Conservation (phyloP, 1,140 invertebrate genomes). For the Drosophila repleta region DNA sequence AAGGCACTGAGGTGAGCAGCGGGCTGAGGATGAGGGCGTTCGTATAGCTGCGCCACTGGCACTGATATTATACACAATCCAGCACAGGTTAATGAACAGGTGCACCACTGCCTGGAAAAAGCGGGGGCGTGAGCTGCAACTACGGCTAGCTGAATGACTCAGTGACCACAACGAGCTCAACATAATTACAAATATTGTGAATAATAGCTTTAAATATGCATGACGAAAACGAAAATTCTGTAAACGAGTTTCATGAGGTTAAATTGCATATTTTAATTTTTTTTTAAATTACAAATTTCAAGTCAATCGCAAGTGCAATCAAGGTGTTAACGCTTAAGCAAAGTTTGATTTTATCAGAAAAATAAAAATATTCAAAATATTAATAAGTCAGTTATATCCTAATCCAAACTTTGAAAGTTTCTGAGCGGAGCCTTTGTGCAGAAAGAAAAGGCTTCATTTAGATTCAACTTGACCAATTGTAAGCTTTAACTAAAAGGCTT, state of each 20-base stretch:
- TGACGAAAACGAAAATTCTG: neutral
- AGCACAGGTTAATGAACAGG: conserved; percentile 61
- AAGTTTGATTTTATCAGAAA: too few relatives aligned
- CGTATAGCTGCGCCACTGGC: conserved; percentile 46
- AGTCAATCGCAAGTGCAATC: too few relatives aligned
- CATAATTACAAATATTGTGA: conserved; percentile 10
- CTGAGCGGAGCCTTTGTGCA: too few relatives aligned
- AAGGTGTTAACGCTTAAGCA: too few relatives aligned
- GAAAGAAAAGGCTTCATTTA: too few relatives aligned
- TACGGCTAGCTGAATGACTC: conserved; percentile 13
- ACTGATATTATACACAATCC: conserved; percentile 56
- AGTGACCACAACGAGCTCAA: conserved; percentile 19
- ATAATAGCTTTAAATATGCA: conserved; percentile 10
- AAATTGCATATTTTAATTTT: neutral
- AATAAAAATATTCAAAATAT: too few relatives aligned
- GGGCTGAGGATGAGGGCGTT: neutral
- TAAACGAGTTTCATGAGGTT: neutral
- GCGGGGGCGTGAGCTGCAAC: neutral
- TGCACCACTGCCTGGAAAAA: conserved; percentile 36
- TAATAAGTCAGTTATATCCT: too few relatives aligned
- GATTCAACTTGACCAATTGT: too few relatives aligned
- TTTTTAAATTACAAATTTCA: neutral
- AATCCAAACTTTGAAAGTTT: too few relatives aligned
- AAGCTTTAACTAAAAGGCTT: too few relatives aligned
- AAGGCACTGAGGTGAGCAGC: neutral